Base-by-base conservation (phyloP, 2,888 invertebrate species). In the Polylopha cassiicola region DNA sequence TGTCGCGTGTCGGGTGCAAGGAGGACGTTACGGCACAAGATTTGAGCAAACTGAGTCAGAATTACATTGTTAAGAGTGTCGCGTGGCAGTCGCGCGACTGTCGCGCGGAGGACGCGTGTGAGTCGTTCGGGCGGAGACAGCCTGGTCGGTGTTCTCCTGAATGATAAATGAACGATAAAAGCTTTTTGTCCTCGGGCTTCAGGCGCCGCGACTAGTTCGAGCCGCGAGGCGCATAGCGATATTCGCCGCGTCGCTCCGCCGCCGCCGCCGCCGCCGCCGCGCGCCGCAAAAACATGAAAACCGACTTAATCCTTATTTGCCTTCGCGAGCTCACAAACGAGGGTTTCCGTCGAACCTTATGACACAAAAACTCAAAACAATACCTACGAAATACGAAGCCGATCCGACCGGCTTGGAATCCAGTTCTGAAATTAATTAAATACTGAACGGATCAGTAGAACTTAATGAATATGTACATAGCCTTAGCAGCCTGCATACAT, bases 81-180 rank as follows among this genome's bases (percentile, higher is more conserved):
- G 7, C 8, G 14, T 11, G 10, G 14, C 22, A 15, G 20, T 6
- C 4, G 10, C 20, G 14, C 32, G 8, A 4, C 6, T 7, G n/a
- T 18, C 20, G 26, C 4, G 6, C 4, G 2, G 26, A 18, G 7
- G 7, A 14, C 14, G 21, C 10, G 16, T 10, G 4, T n/a, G 21
- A 20, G 26, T 14, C 8, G 26, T 5, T 6, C 9, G 11, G 27
- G 33, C 27, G 24, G 22, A 30, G 32, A 26, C 27, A 29, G 42
- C 11, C 13, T 27, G 5, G 2, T 28, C 10, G 29, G 39, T 22
- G 37, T 33, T 41, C 37, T 29, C 41, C 47, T 63, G 57, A 61
- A 65, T 66, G 57, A 65, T 65, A 56, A 53, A 68, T 62, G 66
- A 63, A 51, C 50, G 50, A 56, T 59, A 56, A 64, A 63, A 61